These are phyloP conservation scores for Megaceryle alcyon DNA, from an alignment of 2,797 vertebrate genomes.

Conservation along the genomic window DNA sequence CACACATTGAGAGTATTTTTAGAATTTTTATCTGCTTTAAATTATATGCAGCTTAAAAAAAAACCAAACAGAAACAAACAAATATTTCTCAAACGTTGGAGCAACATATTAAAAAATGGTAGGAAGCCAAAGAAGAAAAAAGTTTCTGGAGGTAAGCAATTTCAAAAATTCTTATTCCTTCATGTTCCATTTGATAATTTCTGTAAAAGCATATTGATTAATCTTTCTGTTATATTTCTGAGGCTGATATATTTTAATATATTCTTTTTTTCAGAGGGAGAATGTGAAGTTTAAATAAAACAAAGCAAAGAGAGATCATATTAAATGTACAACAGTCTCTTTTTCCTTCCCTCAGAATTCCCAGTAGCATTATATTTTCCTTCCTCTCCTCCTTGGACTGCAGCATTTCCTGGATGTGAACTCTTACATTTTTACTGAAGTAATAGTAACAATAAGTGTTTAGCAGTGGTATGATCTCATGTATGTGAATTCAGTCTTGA, in stretches of 20 bases:
- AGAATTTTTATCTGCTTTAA: slow-evolving; percentile 1
- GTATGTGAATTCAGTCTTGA: too few relatives aligned
- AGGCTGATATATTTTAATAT: background rate
- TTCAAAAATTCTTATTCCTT: background rate
- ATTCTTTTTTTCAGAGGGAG: background rate
- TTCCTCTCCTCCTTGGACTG: too few relatives aligned
- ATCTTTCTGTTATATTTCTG: background rate
- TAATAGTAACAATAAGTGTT: too few relatives aligned
- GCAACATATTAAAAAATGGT: background rate
- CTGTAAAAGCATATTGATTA: background rate
- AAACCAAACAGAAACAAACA: background rate
- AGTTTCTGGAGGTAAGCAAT: background rate
- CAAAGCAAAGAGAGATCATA: background rate
- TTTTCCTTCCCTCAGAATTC: too few relatives aligned
- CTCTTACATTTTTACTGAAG: too few relatives aligned
- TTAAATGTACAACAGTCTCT: background rate
- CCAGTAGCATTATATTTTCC: too few relatives aligned
- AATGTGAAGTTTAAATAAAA: background rate
- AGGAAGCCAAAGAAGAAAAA: background rate
- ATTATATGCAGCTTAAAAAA: background rate
- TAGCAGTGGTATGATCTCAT: background rate
- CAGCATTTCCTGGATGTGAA: too few relatives aligned
- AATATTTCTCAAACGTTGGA: background rate
- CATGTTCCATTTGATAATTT: background rate
- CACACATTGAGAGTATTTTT: background rate